A percentile compares a stretch with the other conserved stretches of the same genome.
Evolutionary conservation across 2,113 vertebrate species (phyloP).

Genomic region (Megaceryle maxima): DNA sequence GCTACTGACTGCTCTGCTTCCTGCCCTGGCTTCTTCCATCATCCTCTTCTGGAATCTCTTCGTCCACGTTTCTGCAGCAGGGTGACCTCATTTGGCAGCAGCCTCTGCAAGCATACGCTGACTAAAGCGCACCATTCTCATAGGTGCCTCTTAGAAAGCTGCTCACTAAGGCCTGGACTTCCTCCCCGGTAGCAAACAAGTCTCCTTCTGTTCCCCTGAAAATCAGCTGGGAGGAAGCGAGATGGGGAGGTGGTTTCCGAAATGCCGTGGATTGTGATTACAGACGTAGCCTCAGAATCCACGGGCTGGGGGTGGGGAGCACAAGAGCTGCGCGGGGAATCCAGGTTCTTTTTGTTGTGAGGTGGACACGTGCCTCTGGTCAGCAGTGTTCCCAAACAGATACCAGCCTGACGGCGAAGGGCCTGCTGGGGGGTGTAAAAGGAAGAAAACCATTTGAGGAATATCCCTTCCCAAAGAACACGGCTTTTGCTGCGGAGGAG

Average conservation of each 20-base stretch:
- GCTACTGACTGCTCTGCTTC: slow-evolving; percentile 28
- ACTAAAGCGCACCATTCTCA: neutral
- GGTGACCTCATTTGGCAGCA: slow-evolving; percentile 55
- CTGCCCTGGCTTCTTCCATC: slow-evolving; percentile 32
- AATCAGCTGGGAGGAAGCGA: slow-evolving; percentile 68
- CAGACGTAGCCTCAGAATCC: neutral
- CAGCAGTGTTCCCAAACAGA: neutral
- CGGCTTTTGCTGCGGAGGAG: neutral
- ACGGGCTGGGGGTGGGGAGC: neutral
- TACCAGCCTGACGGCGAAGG: neutral
- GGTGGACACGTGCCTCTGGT: neutral
- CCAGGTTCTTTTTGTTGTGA: neutral
- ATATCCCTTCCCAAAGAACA: neutral
- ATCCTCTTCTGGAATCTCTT: neutral
- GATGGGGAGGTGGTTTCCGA: slow-evolving; percentile 65
- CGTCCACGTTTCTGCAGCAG: neutral
- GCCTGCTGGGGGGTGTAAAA: neutral
- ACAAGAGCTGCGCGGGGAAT: neutral
- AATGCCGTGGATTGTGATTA: neutral
- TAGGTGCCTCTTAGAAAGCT: slow-evolving; percentile 10
- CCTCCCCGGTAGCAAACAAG: slow-evolving; percentile 57
- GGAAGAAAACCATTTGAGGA: neutral
- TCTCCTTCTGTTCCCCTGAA: slow-evolving; percentile 64
- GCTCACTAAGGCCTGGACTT: slow-evolving; percentile 38
- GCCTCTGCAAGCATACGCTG: neutral